These are phyloP conservation scores for Nasonovia ribisnigri DNA, from an alignment of 2,888 invertebrate species.

Conservation along the genomic window DNA sequence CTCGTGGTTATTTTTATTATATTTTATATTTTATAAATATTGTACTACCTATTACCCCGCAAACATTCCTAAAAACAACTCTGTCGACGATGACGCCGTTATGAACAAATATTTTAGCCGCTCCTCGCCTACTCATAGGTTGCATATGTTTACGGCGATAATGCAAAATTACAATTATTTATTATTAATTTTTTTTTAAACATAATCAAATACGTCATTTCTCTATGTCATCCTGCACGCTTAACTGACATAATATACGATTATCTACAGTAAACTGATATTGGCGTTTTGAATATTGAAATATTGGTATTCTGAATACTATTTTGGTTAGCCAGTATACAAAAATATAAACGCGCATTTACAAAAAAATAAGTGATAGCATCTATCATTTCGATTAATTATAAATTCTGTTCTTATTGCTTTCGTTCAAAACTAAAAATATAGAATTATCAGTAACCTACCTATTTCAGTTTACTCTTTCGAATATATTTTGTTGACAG, in stretches of 20 bases:
- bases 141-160: background rate
- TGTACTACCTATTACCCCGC: background rate
- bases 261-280: background rate
- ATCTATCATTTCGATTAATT: background rate
- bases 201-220: background rate
- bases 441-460: background rate
- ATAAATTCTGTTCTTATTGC: background rate
- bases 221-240: background rate
- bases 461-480: background rate
- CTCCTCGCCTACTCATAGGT: background rate
- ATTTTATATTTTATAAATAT: background rate
- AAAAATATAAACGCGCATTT: background rate
- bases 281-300: background rate
- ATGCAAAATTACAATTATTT: background rate
- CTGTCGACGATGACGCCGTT: background rate
- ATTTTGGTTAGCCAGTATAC: background rate
- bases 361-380: background rate
- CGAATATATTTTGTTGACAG: background rate
- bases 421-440: background rate
- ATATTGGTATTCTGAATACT: background rate
- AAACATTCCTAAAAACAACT: background rate
- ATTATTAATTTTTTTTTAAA: background rate
- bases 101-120: background rate
- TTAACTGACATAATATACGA: background rate
- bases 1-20: background rate